Base-by-base conservation (phyloP, 2,888 invertebrate species). In the Ectropis crepuscularia region DNA sequence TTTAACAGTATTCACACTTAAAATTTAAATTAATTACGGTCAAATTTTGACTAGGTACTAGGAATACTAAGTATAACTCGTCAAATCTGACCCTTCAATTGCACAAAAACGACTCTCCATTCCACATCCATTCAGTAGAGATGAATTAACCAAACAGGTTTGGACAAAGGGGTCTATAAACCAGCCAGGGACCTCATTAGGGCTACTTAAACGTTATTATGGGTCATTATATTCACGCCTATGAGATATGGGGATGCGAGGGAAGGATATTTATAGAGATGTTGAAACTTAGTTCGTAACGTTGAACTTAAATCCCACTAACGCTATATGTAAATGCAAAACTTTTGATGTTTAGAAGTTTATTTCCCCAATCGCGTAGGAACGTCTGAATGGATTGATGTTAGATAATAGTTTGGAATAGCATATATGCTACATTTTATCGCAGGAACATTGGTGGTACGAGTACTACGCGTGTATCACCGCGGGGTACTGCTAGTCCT, bases 181-280 rank as follows among this genome's bases (percentile, higher is more conserved):
- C 53, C 7, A 75, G 65, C 57, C 58, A 67, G 67, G 67, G 67
- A 75, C 74, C 81, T 89, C 87, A 89, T 89, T 89, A 90, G 76
- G 75, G 70, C 84, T 86, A 86, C 85, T 87, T 87, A 83, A 82
- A 85, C 80, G 83, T 79, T 85, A 85, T 89, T 86, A 86, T 77
- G 77, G 82, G 71, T 79, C 79, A 86, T 90, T 88, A 88, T 83
- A 85, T 82, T 83, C 81, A 82, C 84, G 79, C 79, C 80, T 71
- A 67, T 67, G 67, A 67, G 63, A 66, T 65, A 69, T 66, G 60
- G 64, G 49, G 38, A 41, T 41, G 8, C 39, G 39, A 11, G 45
- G 16, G 39, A 5, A 42, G 8, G 54, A 61, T 43, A 49, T 49
- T 36, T 43, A 47, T 59, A 42, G 65, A 63, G 68, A 8, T 68